phyloP scores from a whole-genome alignment of 1,140 invertebrate species.

The Wiebesia pumilae region DNA sequence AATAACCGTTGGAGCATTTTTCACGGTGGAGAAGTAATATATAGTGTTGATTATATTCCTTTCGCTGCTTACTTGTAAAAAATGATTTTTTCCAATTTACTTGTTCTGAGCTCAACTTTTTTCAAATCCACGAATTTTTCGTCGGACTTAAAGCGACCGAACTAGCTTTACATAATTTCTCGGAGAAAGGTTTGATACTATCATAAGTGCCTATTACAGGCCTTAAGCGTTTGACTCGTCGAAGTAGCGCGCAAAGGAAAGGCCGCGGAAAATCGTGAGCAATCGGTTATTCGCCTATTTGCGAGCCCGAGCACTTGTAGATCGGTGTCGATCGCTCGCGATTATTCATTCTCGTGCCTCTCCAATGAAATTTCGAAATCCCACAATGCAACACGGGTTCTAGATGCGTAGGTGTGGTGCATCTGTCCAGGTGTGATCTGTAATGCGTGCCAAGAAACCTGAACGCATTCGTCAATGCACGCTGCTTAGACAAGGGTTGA shows the following conservation, averaged over 20 bases:
- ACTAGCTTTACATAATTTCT: not conserved
- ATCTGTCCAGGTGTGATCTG: too few relatives aligned
- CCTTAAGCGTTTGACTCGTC: not conserved
- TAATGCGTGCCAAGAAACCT: too few relatives aligned
- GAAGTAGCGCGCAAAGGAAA: not conserved
- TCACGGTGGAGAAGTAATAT: not conserved
- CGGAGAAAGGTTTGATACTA: not conserved
- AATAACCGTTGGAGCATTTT: not conserved
- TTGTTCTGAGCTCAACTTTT: not conserved
- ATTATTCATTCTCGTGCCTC: too few relatives aligned
- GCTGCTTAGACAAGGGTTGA: too few relatives aligned
- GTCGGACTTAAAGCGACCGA: not conserved
- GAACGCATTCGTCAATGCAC: too few relatives aligned
- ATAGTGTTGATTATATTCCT: not conserved
- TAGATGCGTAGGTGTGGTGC: too few relatives aligned
- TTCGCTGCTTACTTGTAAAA: not conserved
- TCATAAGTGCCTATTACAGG: not conserved
- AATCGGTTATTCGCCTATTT: not conserved
- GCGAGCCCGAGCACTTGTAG: too few relatives aligned
- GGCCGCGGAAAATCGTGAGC: not conserved
- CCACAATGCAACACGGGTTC: too few relatives aligned
- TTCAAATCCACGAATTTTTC: not conserved
- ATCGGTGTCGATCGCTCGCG: too few relatives aligned
- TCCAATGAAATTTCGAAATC: too few relatives aligned
- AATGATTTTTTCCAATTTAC: not conserved